A percentile compares a stretch with the other conserved stretches of the same genome.
These are phyloP conservation scores for Ciona savignyi DNA, from an alignment of 23 tunicate species.

Conservation along the genomic window DNA sequence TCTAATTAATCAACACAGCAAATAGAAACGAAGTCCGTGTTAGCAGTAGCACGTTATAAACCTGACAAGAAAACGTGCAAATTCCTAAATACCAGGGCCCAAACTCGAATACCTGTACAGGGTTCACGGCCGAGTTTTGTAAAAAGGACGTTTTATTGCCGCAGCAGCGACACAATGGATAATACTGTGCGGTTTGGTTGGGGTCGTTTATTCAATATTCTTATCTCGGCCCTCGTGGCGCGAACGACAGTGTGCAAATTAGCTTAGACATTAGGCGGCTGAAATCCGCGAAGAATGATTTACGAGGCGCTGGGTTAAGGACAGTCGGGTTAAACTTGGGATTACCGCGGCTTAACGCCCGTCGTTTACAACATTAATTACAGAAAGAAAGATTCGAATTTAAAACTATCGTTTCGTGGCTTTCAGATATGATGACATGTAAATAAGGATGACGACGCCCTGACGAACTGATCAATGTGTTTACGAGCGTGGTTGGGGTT, in stretches of 20 bases:
- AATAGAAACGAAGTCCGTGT: too few relatives aligned
- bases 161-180: neutral
- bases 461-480: neutral
- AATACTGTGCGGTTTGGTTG: neutral
- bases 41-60: too few relatives aligned
- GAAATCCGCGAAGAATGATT: neutral
- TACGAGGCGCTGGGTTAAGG: neutral
- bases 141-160: too few relatives aligned
- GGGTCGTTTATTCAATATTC: neutral
- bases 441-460: neutral
- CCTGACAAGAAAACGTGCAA: too few relatives aligned
- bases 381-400: neutral
- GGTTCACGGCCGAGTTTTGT: too few relatives aligned
- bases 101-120: too few relatives aligned
- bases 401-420: neutral
- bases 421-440: neutral
- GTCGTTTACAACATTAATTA: neutral
- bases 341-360: neutral
- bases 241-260: neutral
- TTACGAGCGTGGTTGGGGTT: too few relatives aligned
- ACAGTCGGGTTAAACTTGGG: neutral
- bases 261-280: constrained; percentile 1
- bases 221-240: neutral
- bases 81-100: too few relatives aligned
- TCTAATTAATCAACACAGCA: too few relatives aligned